Percentiles rank a stretch among this genome's conserved stretches.
Evolutionary conservation across 2,797 vertebrate species (phyloP).

Genomic region (Crax fasciolata): DNA sequence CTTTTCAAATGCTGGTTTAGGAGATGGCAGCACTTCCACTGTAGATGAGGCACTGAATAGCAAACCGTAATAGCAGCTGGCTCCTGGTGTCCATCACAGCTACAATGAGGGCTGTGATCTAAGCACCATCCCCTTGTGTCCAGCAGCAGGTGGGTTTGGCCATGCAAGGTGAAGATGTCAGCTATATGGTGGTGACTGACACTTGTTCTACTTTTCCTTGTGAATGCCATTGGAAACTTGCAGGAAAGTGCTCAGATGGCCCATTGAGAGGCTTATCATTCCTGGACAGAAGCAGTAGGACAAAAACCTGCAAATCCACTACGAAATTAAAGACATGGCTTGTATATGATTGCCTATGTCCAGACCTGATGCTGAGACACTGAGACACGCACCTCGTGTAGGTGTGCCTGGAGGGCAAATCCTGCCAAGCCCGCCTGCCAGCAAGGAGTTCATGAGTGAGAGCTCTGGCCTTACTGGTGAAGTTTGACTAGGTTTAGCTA

Average conservation of each 20-base stretch:
- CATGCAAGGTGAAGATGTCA: neutral
- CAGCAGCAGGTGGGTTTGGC: neutral
- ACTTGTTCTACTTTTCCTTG: neutral
- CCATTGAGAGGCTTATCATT: neutral
- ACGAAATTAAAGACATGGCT: neutral
- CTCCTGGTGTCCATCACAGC: neutral
- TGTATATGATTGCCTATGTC: neutral
- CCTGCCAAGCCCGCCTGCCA: neutral
- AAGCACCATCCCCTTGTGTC: neutral
- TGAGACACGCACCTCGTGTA: fast-evolving
- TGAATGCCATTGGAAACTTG: neutral
- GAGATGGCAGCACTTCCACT: conserved; percentile 7
- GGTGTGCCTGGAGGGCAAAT: neutral
- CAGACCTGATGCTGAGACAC: neutral
- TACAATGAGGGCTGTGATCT: neutral
- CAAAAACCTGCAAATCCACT: neutral
- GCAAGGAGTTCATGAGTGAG: fast-evolving
- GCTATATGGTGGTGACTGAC: neutral
- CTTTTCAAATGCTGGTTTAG: neutral
- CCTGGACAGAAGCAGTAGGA: neutral
- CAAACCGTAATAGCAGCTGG: neutral
- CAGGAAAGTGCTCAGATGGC: neutral
- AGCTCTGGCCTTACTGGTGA: neutral
- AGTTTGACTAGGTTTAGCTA: neutral
- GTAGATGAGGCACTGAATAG: conserved; percentile 43